phyloP scores from a whole-genome alignment of 2,888 invertebrate genomes.

The Drosophila peninsularis region DNA sequence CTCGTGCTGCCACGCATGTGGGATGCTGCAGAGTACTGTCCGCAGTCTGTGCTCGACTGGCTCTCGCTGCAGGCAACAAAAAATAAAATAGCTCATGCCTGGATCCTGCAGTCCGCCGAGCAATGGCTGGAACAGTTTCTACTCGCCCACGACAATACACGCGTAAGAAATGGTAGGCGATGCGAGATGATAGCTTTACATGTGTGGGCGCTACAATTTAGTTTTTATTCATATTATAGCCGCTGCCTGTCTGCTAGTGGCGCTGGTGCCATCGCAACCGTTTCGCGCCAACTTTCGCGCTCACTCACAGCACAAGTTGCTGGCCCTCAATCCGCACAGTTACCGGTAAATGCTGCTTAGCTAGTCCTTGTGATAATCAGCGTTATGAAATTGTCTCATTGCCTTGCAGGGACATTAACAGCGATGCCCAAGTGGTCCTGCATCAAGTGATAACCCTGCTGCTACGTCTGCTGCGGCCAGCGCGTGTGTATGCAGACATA shows the following conservation, averaged over 20 bases:
- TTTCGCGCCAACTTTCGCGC: conserved; percentile 94
- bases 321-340: conserved; percentile 76
- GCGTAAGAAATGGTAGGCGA: conserved; percentile 91
- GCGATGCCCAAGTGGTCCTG: conserved; percentile 87
- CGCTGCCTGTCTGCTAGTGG: conserved; percentile 94
- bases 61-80: conserved; percentile 92
- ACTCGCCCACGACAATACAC: conserved; percentile 92
- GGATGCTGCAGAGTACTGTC: conserved; percentile 95
- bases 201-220: background rate
- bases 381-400: background rate
- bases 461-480: conserved; percentile 91
- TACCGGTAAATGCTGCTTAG: conserved; percentile 68
- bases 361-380: too few species aligned
- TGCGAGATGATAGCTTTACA: background rate
- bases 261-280: conserved; percentile 94
- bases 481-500: conserved; percentile 94
- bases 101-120: conserved; percentile 96
- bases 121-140: conserved; percentile 96
- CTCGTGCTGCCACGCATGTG: conserved; percentile 94
- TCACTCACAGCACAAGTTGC: conserved; percentile 85
- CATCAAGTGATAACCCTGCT: conserved; percentile 91
- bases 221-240: conserved; percentile 85
- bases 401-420: conserved; percentile 84
- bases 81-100: conserved; percentile 95
- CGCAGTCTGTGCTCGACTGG: conserved; percentile 97